Conservation (phyloP, 2,888 invertebrate species). For the Reticulitermes lucifugus region DNA sequence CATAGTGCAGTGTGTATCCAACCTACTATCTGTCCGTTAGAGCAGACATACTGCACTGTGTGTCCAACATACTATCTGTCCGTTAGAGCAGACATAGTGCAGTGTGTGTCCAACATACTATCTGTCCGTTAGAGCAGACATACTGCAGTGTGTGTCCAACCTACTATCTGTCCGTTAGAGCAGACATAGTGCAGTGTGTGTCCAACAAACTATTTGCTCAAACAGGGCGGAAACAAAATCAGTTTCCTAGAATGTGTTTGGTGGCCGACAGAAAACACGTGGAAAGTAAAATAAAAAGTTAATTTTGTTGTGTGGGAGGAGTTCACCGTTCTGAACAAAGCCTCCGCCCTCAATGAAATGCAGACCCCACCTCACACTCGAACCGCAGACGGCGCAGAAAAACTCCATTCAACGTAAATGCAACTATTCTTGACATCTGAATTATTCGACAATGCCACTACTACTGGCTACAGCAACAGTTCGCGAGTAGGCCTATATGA, state of each 20-base stretch:
- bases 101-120: not conserved
- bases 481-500: too few relatives aligned
- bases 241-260: conserved; percentile 9
- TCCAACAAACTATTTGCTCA: not conserved
- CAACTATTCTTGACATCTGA: too few relatives aligned
- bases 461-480: too few relatives aligned
- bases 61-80: not conserved
- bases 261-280: conserved; percentile 9
- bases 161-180: too few relatives aligned
- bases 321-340: not conserved
- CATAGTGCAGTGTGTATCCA: not conserved
- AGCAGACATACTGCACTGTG: too few relatives aligned
- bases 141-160: not conserved
- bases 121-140: not conserved
- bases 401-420: not conserved
- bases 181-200: too few relatives aligned
- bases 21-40: not conserved
- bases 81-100: too few relatives aligned
- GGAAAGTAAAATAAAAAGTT: not conserved
- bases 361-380: not conserved
- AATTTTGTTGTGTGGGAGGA: conserved; percentile 14
- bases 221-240: conserved; percentile 4
- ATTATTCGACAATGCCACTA: too few relatives aligned
- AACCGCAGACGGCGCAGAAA: not conserved
- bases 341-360: not conserved